Evolutionary conservation across 2,888 invertebrate genomes (phyloP), one percentile per base, ranked within the genome.

Genomic region (Gari tellinella): DNA sequence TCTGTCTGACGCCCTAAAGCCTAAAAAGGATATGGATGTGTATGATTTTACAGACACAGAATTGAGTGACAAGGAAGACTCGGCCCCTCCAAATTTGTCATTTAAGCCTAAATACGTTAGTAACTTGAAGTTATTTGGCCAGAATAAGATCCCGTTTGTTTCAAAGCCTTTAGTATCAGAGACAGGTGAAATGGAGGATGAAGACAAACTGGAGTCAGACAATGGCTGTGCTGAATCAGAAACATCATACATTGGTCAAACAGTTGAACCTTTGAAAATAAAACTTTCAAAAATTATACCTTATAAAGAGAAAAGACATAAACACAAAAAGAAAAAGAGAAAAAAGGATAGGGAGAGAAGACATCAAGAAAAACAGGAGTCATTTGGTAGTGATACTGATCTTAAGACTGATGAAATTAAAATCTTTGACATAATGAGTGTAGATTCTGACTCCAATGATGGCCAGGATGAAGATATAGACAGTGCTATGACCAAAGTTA

Each of bases 191-290:
- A 10, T 5, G 15, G 26, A 51, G 43, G 37, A 19, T 23, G 61
- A 52, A 43, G 49, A 48, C 8, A 49, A 58, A 48, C 57, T 2
- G 43, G 46, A 26, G 10, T 23, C 38, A 53, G 55, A 23, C 3
- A 40, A 52, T 26, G 51, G 51, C 26, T 17, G 31, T 46, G 41
- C 17, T 56, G 61, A 61, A 52, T 51, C 64, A 37, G 66, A 45
- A n/a, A 53, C 52, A 56, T 58, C 66, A 17, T 76, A 76, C 46
- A 60, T 64, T 45, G 68, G 72, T 17, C 60, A 74, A 64, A 74
- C 70, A 51, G 78, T 78, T 26, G 78, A 78, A 57, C 78, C 78
- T 21, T 58, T 78, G 40, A 78, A 78, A 70, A 73, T 78, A 48
- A 78, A 78, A 60, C 38, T 78, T 17, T 58, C 62, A 37, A 78